Conservation (phyloP, 2,888 invertebrate species). For the Drosophila engyochracea region DNA sequence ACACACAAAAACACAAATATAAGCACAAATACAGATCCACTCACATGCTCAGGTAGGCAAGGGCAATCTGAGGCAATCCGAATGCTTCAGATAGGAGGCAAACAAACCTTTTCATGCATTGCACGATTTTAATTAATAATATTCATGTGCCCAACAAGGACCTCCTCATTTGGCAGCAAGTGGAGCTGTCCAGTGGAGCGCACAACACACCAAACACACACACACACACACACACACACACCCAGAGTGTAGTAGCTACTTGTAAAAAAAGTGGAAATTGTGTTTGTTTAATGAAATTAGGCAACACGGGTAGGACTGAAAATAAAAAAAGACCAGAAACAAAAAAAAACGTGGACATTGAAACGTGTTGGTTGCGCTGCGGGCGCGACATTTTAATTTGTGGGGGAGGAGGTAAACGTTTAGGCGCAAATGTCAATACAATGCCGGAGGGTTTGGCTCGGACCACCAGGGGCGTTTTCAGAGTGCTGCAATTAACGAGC, state of each 20-base stretch:
- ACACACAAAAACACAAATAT: slow-evolving; percentile 45
- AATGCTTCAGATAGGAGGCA: slow-evolving; percentile 44
- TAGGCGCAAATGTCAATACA: slow-evolving; percentile 51
- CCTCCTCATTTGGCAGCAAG: slow-evolving; percentile 24
- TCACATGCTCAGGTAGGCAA: slow-evolving; percentile 4
- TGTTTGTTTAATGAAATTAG: slow-evolving; percentile 71
- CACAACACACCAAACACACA: slow-evolving; percentile 26
- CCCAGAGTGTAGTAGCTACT: slow-evolving; percentile 3
- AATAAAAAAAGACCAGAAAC: not conserved
- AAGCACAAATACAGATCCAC: slow-evolving; percentile 10
- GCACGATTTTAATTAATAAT: slow-evolving; percentile 83
- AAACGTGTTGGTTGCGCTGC: slow-evolving; percentile 15
- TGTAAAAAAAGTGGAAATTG: slow-evolving; percentile 36
- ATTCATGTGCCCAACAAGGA: slow-evolving; percentile 49
- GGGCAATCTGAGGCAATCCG: slow-evolving; percentile 40
- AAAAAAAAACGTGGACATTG: slow-evolving; percentile 3
- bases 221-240: slow-evolving; percentile 9
- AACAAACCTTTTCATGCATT: slow-evolving; percentile 72
- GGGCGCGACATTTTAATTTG: slow-evolving; percentile 42
- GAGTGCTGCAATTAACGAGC: slow-evolving; percentile 56
- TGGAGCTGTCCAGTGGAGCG: slow-evolving; percentile 15
- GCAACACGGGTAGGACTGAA: slow-evolving; percentile 22
- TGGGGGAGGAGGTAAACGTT: slow-evolving; percentile 35
- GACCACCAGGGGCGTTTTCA: not conserved
- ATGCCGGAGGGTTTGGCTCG: not conserved